Evolutionary conservation across 2,888 invertebrate species (phyloP).

Genomic region (Hirtodrosophila trivittata): DNA sequence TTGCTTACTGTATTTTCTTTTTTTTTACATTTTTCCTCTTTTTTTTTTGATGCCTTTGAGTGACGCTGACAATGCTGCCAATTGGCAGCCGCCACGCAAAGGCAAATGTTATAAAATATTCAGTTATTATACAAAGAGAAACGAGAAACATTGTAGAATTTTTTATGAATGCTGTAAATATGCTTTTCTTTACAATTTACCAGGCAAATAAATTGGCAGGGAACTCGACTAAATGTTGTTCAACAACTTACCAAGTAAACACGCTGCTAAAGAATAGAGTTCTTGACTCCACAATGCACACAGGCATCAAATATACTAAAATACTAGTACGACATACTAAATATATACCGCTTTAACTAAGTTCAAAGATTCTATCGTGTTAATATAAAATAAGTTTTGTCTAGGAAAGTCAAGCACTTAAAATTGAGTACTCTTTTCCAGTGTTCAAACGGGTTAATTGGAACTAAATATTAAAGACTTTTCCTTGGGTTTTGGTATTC

Average conservation of each 20-base stretch:
- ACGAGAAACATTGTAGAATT: slow-evolving; percentile 12
- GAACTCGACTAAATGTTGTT: slow-evolving; percentile 25
- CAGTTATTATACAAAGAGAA: slow-evolving; percentile 55
- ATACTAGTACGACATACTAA: no score
- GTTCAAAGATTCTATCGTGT: no score
- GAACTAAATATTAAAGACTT: no score
- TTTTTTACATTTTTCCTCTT: not conserved
- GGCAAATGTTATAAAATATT: slow-evolving; percentile 69
- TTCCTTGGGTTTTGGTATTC: no score
- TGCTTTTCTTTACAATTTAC: slow-evolving; percentile 36
- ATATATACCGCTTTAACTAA: no score
- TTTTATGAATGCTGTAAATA: slow-evolving; percentile 26
- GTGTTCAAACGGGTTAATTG: no score
- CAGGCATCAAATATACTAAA: no score
- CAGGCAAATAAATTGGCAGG: slow-evolving; percentile 33
- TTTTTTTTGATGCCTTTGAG: slow-evolving; percentile 60
- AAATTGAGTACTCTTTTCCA: no score
- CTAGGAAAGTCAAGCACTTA: no score
- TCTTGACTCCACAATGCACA: no score
- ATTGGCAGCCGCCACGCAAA: slow-evolving; percentile 67
- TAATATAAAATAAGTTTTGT: no score
- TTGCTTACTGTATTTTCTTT: slow-evolving; percentile 39
- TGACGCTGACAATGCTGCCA: slow-evolving; percentile 74
- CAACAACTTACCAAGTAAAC: not conserved
- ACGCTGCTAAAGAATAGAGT: not conserved